Conservation (phyloP, 2,888 invertebrate species). For the Stenotaenia linearis region DNA sequence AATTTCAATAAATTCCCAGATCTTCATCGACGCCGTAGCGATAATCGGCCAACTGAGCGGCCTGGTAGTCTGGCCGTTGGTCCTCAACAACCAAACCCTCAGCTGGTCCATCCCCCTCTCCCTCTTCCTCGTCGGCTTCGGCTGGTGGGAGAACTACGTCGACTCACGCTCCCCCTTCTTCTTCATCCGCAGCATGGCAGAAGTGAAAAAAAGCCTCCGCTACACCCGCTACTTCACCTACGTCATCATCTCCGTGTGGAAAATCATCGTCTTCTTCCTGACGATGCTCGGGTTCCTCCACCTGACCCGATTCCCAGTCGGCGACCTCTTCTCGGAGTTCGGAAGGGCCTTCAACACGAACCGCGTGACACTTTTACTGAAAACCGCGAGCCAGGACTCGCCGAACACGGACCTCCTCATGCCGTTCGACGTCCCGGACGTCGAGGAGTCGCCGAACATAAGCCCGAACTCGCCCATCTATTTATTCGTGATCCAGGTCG, state of each 20-base stretch:
- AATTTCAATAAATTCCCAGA: too few species aligned
- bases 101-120: slow-evolving; percentile 78
- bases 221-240: slow-evolving; percentile 79
- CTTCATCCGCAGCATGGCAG: slow-evolving; percentile 65
- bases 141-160: slow-evolving; percentile 99
- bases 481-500: slow-evolving; percentile 58
- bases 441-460: background rate
- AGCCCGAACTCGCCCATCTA: background rate
- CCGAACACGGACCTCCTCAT: background rate
- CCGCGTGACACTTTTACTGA: background rate
- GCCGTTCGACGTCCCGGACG: background rate
- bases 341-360: background rate
- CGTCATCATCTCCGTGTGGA: slow-evolving; percentile 86
- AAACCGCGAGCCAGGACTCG: background rate
- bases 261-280: slow-evolving; percentile 72
- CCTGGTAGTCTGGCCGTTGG: slow-evolving; percentile 79
- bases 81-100: slow-evolving; percentile 41
- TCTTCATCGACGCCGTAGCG: slow-evolving; percentile 65
- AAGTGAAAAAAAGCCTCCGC: slow-evolving; percentile 71
- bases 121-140: slow-evolving; percentile 77
- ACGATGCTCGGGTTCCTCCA: slow-evolving; percentile 66
- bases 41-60: slow-evolving; percentile 84
- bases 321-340: background rate
- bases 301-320: slow-evolving; percentile 44
- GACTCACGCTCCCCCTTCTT: slow-evolving; percentile 76